phyloP scores from a whole-genome alignment of 2,888 invertebrate species.

The Ochlodes sylvanus region DNA sequence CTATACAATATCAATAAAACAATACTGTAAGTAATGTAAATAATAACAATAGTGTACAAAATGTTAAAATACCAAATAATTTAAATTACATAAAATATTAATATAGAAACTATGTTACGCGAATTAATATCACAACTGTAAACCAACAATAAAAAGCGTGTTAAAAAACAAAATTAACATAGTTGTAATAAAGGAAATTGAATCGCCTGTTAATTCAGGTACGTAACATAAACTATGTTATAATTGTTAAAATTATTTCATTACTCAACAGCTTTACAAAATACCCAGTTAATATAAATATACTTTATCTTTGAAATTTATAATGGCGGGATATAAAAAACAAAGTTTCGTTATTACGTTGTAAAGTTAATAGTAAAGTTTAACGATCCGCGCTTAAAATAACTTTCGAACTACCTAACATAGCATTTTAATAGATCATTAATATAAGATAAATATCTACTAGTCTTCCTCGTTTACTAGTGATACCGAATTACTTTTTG shows the following conservation, averaged over 20 bases:
- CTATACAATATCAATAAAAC: no score
- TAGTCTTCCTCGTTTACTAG: conserved; percentile 6
- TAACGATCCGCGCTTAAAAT: conserved; percentile 32
- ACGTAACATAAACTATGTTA: neutral
- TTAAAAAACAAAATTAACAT: no score
- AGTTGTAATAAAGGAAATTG: no score
- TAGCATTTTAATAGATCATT: conserved; percentile 16
- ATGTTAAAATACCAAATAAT: no score
- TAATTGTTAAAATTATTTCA: neutral
- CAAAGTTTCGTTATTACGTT: conserved; percentile 25
- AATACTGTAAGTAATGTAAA: no score
- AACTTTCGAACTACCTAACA: conserved; percentile 12
- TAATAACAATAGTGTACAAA: no score
- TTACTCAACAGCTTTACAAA: conserved; percentile 4
- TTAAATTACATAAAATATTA: no score
- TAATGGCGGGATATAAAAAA: conserved; percentile 21
- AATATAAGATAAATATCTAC: conserved; percentile 14
- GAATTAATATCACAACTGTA: no score
- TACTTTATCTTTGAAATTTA: conserved; percentile 27
- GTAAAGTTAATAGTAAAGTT: conserved; percentile 31
- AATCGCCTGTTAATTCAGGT: neutral
- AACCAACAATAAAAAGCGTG: no score
- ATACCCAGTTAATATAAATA: neutral
- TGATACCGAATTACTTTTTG: conserved; percentile 1
- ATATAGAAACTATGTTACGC: no score